Evolutionary conservation across 2,797 vertebrate genomes (phyloP).

Genomic region (Peromyscus melanophrys): DNA sequence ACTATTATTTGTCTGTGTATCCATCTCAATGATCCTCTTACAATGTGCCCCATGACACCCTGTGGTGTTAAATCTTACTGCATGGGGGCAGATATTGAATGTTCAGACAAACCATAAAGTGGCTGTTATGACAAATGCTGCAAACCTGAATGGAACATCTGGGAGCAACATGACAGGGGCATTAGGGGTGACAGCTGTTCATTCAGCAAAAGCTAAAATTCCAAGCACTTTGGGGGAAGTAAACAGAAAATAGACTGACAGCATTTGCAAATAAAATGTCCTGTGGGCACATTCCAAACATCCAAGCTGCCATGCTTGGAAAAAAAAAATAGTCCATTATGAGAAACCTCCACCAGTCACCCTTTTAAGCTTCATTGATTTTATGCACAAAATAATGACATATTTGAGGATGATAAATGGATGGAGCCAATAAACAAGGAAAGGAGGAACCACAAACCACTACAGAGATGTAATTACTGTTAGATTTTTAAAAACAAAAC

Average conservation of each 20-base stretch:
- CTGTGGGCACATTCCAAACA: not conserved
- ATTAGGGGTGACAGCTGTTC: slow-evolving; percentile 51
- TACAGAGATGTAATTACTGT: not conserved
- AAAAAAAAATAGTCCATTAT: slow-evolving; percentile 67
- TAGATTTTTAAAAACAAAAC: slow-evolving; percentile 31
- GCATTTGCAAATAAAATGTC: slow-evolving; percentile 44
- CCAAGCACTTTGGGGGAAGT: not conserved
- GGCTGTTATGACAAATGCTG: slow-evolving; percentile 53
- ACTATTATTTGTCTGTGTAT: not conserved
- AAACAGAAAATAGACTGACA: slow-evolving; percentile 50
- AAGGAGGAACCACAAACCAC: not conserved
- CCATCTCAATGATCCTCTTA: not conserved
- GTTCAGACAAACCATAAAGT: not conserved
- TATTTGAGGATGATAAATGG: slow-evolving; percentile 51
- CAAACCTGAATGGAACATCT: slow-evolving; percentile 74
- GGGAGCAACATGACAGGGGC: not conserved
- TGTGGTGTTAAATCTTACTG: not conserved
- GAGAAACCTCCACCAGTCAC: slow-evolving; percentile 58
- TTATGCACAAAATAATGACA: slow-evolving; percentile 70
- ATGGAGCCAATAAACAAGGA: slow-evolving; percentile 12
- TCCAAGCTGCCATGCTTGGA: slow-evolving; percentile 29
- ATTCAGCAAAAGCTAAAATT: not conserved
- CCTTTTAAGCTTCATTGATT: slow-evolving; percentile 70
- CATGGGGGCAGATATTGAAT: not conserved
- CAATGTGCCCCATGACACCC: not conserved